Conservation (phyloP, 2,888 invertebrate species). For the Gari tellinella region DNA sequence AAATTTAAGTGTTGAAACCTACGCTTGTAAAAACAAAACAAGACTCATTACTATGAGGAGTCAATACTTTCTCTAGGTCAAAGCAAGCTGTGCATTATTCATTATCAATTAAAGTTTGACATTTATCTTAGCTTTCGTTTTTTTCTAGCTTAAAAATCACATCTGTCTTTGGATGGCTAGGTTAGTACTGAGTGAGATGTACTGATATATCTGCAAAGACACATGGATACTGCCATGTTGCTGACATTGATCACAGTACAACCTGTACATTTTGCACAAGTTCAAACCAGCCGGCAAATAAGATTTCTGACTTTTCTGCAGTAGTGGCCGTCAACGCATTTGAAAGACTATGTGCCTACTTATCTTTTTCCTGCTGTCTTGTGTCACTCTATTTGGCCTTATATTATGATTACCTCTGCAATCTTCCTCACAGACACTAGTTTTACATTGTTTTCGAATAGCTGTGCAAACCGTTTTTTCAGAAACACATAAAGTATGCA, state of each 20-base stretch:
- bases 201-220: slow-evolving; percentile 9
- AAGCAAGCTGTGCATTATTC: slow-evolving; percentile 26
- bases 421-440: too few relatives aligned
- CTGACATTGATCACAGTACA: slow-evolving; percentile 15
- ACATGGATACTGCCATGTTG: background rate
- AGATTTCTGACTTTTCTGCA: slow-evolving; percentile 25
- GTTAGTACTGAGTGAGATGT: slow-evolving; percentile 25
- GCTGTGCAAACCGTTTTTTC: slow-evolving; percentile 8
- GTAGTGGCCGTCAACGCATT: slow-evolving; percentile 26
- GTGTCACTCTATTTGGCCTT: slow-evolving; percentile 7
- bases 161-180: slow-evolving; percentile 26
- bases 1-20: slow-evolving; percentile 40
- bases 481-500: slow-evolving; percentile 1
- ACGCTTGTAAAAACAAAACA: slow-evolving; percentile 40
- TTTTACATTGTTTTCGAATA: background rate
- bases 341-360: slow-evolving; percentile 25
- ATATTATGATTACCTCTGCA: slow-evolving; percentile 17
- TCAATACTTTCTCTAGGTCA: too few relatives aligned
- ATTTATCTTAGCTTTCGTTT: slow-evolving; percentile 30
- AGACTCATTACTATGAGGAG: slow-evolving; percentile 29
- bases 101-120: background rate
- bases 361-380: slow-evolving; percentile 10
- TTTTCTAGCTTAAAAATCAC: slow-evolving; percentile 28
- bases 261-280: slow-evolving; percentile 21
- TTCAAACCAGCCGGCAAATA: slow-evolving; percentile 18